Evolutionary conservation across 2,113 vertebrate species (phyloP), one percentile per base, ranked within the genome.

Genomic region (Thunnus thynnus): DNA sequence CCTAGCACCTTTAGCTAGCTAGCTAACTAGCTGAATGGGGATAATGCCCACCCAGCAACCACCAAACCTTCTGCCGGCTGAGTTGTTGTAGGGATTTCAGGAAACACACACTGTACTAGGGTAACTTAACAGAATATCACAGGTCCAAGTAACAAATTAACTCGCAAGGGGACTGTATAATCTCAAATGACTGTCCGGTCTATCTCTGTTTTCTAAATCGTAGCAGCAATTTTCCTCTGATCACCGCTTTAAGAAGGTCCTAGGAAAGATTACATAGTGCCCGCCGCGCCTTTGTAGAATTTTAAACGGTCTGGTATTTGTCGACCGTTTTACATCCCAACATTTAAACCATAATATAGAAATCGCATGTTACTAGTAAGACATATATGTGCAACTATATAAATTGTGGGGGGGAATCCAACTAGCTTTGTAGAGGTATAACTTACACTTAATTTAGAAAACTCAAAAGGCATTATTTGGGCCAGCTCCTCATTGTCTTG

Each of bases 221-320:
- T 92, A 94, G 92, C 92, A 93, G 79, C 87, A 90, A 93, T 89
- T 92, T 94, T 93, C 92, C 84, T 93, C 90, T 88, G 90, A 94
- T 95, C 93, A 84, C 93, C 93, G 94, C 95, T 93, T 94, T 94
- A 94, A 93, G 85, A 93, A 93, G 94, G 94, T 94, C 94, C 95
- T 94, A 65, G 85, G 80, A 90, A 89, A 87, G 92, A 93, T 94
- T 93, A 94, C 87, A 84, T 61, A 55, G 92, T 84, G 88, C 62
- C 92, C 86, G 57, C 25, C 13, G 87, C 89, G 90, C 94, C 95
- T 95, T 88, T 91, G 48, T 67, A 87, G 20, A 93, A 92, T 81
- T 68, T 3, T 0, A 25, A 57, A 30, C 16, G 16, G 14, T 52
- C 7, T 36, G 2, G 1, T 63, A 18, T 30, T 12, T 1, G 25